Evolutionary conservation across 1,140 invertebrate genomes (phyloP), one percentile per base, ranked within the genome.

Genomic region (Tenebrio molitor): DNA sequence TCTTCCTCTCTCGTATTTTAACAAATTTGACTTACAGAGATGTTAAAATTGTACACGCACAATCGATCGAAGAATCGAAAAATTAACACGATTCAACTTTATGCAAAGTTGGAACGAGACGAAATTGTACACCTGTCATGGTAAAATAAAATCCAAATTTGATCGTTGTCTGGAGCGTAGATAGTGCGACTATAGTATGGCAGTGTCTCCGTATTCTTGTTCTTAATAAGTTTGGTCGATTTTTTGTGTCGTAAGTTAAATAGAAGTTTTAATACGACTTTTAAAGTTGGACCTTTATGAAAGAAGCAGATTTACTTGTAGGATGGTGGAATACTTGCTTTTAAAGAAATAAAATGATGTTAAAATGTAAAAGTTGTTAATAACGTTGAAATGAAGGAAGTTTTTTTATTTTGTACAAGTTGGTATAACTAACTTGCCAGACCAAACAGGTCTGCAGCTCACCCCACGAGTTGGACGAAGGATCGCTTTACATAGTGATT

Each of bases 311-410:
- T 53, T 53, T 53, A 53, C 46, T 25, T 53, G 17, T 53, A 53
- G 23, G 17, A 21, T 53, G 46, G 46, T 53, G 19, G 46, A 53
- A 23, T 53, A 53, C 46, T 53, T 53, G 17, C 44, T 23, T 50
- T 50, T 50, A 39, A 64, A 64, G 29, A 64, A 64, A 64, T 64
- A 64, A 64, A 64, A 65, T 62, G 53, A 62, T 62, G 53, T 15
- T 23, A 62, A n/a, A 53, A 62, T 65, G 34, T 42, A 65, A 65
- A 65, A 65, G 63, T 65, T 65, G 63, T 41, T 65, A 39, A 62
- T 62, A 62, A 23, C 53, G 29, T 62, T 15, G 53, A 62, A 41
- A 65, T 39, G 33, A 65, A 41, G 33, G 17, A 36, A 39, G 33
- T 65, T 39, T 50, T 65, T 65, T 36, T 65, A 7, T 53, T 21